phyloP scores from a whole-genome alignment of 2,888 invertebrate genomes.

The Chymomyza caudatula region DNA sequence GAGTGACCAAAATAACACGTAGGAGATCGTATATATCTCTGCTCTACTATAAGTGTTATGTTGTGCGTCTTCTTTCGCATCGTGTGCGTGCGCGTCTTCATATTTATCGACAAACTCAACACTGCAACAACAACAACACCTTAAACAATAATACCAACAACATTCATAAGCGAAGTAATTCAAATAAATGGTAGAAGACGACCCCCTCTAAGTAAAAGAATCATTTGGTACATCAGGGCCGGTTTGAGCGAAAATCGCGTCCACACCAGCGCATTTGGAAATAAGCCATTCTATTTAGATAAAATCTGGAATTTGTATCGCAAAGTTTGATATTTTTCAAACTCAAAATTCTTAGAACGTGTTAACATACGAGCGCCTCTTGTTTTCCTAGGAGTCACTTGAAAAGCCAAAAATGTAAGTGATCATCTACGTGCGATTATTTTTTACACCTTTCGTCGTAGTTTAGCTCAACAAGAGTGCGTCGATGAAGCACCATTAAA shows the following conservation, averaged over 20 bases:
- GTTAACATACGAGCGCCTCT: no score
- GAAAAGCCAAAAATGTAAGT: no score
- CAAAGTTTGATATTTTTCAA: no score
- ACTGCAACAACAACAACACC: neutral
- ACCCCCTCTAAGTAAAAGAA: constrained; percentile 73
- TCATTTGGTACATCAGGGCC: constrained; percentile 14
- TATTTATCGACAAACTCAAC: neutral
- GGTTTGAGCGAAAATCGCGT: no score
- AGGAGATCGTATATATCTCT: constrained; percentile 44
- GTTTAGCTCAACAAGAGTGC: no score
- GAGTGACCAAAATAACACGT: constrained; percentile 61
- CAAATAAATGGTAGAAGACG: constrained; percentile 36
- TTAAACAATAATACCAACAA: neutral
- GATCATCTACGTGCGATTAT: no score
- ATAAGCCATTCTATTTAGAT: no score
- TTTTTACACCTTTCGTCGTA: no score
- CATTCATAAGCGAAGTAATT: neutral
- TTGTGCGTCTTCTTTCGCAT: neutral
- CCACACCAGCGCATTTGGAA: no score
- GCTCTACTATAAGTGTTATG: neutral
- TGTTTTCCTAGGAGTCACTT: no score
- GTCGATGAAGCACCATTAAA: no score
- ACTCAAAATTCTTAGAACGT: constrained; percentile 4
- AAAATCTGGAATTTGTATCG: no score
- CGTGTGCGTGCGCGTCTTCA: neutral